A percentile compares a stretch with the other conserved stretches of the same genome.
Conservation (phyloP, 2,888 invertebrate genomes). For the Parascotia fuliginaria region DNA sequence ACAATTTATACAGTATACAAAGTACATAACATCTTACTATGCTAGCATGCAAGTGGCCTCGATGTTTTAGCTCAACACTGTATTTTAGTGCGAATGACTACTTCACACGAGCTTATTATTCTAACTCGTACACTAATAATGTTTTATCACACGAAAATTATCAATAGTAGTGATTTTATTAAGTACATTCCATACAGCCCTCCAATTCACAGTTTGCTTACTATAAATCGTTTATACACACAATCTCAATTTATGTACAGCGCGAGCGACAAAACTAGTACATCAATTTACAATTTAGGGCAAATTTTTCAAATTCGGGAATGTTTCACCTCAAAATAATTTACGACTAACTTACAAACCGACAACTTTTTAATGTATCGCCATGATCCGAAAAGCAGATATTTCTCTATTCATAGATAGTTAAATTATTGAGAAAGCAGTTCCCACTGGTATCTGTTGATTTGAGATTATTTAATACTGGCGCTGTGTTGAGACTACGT, state of each 20-base stretch:
- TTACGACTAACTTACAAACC: slow-evolving; percentile 23
- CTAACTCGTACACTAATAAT: slow-evolving; percentile 44
- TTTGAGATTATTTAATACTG: slow-evolving; percentile 56
- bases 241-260: slow-evolving; percentile 60
- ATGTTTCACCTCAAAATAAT: slow-evolving; percentile 39
- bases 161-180: slow-evolving; percentile 59
- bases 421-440: slow-evolving; percentile 1
- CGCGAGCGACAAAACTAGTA: slow-evolving; percentile 41
- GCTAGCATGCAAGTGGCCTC: slow-evolving; percentile 34
- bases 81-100: slow-evolving; percentile 41
- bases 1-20: slow-evolving; percentile 41
- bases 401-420: background rate
- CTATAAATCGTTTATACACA: slow-evolving; percentile 49
- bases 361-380: slow-evolving; percentile 31
- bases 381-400: slow-evolving; percentile 1
- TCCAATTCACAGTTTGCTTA: slow-evolving; percentile 52
- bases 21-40: slow-evolving; percentile 35
- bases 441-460: slow-evolving; percentile 33
- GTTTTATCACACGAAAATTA: slow-evolving; percentile 66
- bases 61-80: slow-evolving; percentile 42
- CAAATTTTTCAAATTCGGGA: slow-evolving; percentile 37
- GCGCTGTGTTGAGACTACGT: slow-evolving; percentile 26
- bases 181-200: slow-evolving; percentile 75
- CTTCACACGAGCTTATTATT: slow-evolving; percentile 16
- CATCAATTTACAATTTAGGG: slow-evolving; percentile 41